These are phyloP conservation scores for Corynorhinus townsendii DNA, from an alignment of 2,113 vertebrate genomes.

Conservation along the genomic window DNA sequence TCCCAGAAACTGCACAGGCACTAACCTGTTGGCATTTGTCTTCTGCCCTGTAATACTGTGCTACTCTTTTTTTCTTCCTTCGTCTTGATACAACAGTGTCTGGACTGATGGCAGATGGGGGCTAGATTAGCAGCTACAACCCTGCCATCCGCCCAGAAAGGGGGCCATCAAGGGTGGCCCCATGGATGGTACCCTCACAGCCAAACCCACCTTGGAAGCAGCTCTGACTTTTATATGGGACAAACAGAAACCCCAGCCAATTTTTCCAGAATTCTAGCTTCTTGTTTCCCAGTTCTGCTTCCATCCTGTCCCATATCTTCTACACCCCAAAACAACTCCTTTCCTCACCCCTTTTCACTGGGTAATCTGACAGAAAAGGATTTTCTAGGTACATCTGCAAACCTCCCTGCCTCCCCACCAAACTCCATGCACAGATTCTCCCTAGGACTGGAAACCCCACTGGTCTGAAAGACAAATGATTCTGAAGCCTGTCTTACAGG, in stretches of 20 bases:
- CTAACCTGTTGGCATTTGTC: conserved; percentile 54
- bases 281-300: not conserved
- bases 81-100: not conserved
- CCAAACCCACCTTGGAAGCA: conserved; percentile 4
- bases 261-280: not conserved
- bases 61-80: not conserved
- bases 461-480: conserved; percentile 5
- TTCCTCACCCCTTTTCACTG: not conserved
- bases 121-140: not conserved
- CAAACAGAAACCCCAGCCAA: not conserved
- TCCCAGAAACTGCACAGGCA: conserved; percentile 25
- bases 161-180: not conserved
- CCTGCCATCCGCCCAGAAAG: not conserved
- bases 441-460: conserved; percentile 1
- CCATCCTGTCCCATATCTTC: not conserved
- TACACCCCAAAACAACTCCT: not conserved
- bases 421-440: conserved; percentile 12
- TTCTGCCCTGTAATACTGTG: not conserved
- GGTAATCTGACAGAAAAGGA: not conserved
- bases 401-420: not conserved
- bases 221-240: not conserved
- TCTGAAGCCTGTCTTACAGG: conserved; percentile 6
- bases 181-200: not conserved
- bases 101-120: not conserved
- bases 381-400: conserved; percentile 1